A percentile compares a stretch with the other conserved stretches of the same genome.
Conservation (phyloP, 2,888 invertebrate genomes). For the Cosmorhoe ocellata region DNA sequence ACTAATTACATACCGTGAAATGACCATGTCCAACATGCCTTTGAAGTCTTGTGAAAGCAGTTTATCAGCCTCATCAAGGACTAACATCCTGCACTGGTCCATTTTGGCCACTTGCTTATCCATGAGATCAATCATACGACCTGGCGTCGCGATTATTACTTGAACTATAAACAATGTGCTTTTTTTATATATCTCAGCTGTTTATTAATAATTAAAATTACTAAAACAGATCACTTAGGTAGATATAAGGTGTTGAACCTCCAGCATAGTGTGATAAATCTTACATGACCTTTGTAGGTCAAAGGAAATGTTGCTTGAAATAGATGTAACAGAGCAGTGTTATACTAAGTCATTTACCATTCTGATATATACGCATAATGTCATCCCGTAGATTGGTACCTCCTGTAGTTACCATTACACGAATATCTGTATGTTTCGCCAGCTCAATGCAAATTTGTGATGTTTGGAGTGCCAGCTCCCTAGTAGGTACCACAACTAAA, state of each 20-base stretch:
- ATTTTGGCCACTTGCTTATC: constrained; percentile 98
- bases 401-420: constrained; percentile 99
- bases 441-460: constrained; percentile 99
- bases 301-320: too few species aligned
- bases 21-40: constrained; percentile 99
- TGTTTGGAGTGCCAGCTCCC: constrained; percentile 99
- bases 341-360: constrained; percentile 83
- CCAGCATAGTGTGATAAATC: too few species aligned
- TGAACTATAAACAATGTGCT: constrained; percentile 87
- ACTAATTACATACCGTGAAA: constrained; percentile 76
- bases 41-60: constrained; percentile 99
- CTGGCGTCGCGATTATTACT: constrained; percentile 99
- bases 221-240: too few species aligned
- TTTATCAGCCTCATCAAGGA: constrained; percentile 99
- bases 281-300: too few species aligned
- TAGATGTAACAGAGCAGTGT: too few species aligned
- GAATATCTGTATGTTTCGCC: constrained; percentile 97
- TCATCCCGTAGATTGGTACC: constrained; percentile 99
- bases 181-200: too few species aligned
- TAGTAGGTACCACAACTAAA: constrained; percentile 98
- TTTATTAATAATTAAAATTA: too few species aligned
- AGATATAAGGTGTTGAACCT: too few species aligned
- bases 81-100: constrained; percentile 97
- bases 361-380: constrained; percentile 99
- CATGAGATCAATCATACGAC: constrained; percentile 99